Evolutionary conservation across 2,888 invertebrate species (phyloP).

Genomic region (Temnothorax rugatulus): DNA sequence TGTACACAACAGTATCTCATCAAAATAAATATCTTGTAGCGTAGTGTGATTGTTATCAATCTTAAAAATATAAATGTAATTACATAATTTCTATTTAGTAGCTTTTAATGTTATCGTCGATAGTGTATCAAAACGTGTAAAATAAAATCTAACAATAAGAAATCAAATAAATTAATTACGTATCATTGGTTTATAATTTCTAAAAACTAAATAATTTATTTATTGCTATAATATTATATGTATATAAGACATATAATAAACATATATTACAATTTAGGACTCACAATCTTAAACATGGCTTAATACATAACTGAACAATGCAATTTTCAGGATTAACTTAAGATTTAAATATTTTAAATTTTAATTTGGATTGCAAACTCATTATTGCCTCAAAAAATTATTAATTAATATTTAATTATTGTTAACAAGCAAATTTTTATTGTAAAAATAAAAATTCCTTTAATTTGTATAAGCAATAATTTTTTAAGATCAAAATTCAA

Average conservation of each 20-base stretch:
- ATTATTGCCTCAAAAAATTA: neutral
- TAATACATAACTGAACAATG: neutral
- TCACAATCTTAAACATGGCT: neutral
- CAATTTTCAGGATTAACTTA: neutral
- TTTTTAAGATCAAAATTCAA: neutral
- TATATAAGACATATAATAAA: neutral
- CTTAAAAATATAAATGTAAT: constrained; percentile 1
- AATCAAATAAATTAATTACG: neutral
- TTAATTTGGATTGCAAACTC: neutral
- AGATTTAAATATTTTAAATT: neutral
- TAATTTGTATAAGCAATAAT: neutral
- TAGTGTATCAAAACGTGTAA: neutral
- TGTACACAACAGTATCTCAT: neutral
- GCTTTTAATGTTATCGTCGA: neutral
- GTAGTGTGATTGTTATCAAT: neutral
- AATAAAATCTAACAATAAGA: neutral
- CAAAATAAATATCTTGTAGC: neutral
- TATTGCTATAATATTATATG: neutral
- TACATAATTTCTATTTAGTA: neutral
- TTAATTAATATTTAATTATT: constrained; percentile 1
- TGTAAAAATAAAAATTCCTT: neutral
- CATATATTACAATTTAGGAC: neutral
- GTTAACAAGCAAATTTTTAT: neutral
- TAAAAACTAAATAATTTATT: constrained; percentile 6
- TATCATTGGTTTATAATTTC: neutral